Evolutionary conservation across 2,113 vertebrate genomes (phyloP), one percentile per base, ranked within the genome.

Genomic region (Corythornis cristatus): DNA sequence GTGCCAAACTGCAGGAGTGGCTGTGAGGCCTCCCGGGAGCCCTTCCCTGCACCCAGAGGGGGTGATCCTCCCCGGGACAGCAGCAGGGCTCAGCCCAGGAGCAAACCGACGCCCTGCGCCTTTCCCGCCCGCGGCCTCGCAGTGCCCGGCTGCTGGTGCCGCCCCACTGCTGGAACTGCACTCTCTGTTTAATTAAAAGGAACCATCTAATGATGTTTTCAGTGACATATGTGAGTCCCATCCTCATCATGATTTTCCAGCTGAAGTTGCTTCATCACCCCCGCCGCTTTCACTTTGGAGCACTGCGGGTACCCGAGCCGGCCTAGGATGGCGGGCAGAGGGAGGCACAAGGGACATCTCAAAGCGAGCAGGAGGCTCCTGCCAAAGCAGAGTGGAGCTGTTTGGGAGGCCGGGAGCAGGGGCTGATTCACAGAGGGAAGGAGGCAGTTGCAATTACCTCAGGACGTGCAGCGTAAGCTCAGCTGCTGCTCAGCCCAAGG

Each of bases 161-260:
- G 43, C 37, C 16, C 73, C 51, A n/a, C 31, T 73, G 70, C 77
- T 84, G 70, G 29, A 68, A 42, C 26, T 86, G 48, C 46, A 37
- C 10, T 28, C 54, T 95, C 58, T 31, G 18, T 48, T 92, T 90
- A 93, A 92, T 83, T 92, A 78, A 96, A 87, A 83, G 58, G 13
- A 67, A 74, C 60, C 2, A 64, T 71, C 82, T 86, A 70, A 19
- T 53, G 15, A 3, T 20, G 17, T 66, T 87, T 84, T 37, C 58
- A 46, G 66, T 62, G 64, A 18, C 33, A 62, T 58, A 31, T 31
- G 28, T 29, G 67, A 89, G 35, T 84, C 86, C 6, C 8, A 19
- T 46, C 82, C 18, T 81, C 46, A 14, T 42, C 22, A 79, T 46
- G 67, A 82, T 76, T 90, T 66, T 73, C 11, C 74, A 84, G 58